A percentile compares a stretch with the other conserved stretches of the same genome.
Evolutionary conservation across 1,140 invertebrate genomes (phyloP).

Genomic region (Euglossa dilemma): DNA sequence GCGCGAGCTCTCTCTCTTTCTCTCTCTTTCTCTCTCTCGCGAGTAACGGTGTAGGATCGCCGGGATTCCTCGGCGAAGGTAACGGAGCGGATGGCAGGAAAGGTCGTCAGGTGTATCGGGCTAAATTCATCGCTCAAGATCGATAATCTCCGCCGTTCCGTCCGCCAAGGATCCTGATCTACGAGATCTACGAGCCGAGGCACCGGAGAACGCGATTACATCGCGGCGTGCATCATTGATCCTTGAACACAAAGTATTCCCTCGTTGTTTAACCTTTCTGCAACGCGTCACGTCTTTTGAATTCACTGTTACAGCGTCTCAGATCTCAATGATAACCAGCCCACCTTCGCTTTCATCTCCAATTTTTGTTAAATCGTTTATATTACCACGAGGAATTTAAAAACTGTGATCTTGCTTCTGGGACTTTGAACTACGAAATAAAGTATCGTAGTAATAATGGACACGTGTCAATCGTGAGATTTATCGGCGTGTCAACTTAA

Average conservation of each 20-base stretch:
- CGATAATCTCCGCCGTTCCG: conserved; percentile 15
- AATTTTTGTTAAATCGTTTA: no score
- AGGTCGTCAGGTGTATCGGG: conserved; percentile 48
- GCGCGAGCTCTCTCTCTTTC: conserved; percentile 29
- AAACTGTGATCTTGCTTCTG: no score
- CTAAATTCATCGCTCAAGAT: conserved; percentile 45
- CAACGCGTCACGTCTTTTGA: not conserved
- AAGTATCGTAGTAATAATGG: no score
- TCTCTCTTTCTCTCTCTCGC: no score
- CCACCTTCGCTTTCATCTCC: no score
- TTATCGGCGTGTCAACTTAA: no score
- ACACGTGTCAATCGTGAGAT: no score
- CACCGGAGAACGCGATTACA: not conserved
- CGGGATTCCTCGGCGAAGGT: conserved; percentile 52
- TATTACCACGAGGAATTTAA: no score
- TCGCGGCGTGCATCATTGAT: not conserved
- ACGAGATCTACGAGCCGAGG: not conserved
- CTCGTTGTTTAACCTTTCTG: not conserved
- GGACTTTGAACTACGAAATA: no score
- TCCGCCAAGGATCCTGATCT: conserved; percentile 9
- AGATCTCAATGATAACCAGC: not conserved
- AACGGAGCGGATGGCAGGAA: conserved; percentile 50
- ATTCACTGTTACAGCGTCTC: not conserved
- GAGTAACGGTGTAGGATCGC: conserved; percentile 57
- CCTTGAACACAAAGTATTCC: not conserved